Evolutionary conservation across 2,113 vertebrate species (phyloP).

Genomic region (Murina feae): DNA sequence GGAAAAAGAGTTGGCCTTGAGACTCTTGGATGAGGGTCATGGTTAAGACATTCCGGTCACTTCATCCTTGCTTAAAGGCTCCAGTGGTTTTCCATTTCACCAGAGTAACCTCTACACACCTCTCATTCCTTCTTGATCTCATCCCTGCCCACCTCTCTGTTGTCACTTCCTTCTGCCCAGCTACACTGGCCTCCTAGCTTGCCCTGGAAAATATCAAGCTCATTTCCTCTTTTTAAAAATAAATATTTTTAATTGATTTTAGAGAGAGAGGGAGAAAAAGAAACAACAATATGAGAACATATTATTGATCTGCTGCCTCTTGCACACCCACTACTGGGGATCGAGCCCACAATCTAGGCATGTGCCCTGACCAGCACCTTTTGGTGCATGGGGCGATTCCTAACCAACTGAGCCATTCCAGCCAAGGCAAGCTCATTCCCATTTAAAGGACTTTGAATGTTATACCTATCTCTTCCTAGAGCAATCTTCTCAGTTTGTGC

Average conservation of each 20-base stretch:
- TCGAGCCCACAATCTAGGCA: no score
- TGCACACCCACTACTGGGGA: no score
- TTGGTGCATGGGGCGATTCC: no score
- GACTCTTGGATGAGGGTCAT: neutral
- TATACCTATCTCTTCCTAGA: neutral
- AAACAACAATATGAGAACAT: no score
- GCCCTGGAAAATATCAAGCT: neutral
- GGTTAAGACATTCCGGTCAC: neutral
- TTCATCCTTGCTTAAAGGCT: neutral
- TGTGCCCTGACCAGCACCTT: no score
- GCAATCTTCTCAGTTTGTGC: neutral
- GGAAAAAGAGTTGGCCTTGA: neutral
- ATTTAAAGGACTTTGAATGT: neutral
- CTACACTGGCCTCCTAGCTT: neutral
- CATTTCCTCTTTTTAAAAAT: neutral
- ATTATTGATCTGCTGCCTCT: no score
- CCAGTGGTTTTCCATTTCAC: neutral
- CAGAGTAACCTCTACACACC: neutral
- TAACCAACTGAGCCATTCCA: no score
- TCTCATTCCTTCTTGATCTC: neutral
- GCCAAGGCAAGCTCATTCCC: neutral
- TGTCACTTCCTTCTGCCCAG: neutral
- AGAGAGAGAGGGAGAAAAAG: no score
- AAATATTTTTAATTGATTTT: no score
- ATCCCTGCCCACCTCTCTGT: neutral